Evolutionary conservation across 2,113 vertebrate genomes (phyloP).

Genomic region (Tragelaphus scriptus): DNA sequence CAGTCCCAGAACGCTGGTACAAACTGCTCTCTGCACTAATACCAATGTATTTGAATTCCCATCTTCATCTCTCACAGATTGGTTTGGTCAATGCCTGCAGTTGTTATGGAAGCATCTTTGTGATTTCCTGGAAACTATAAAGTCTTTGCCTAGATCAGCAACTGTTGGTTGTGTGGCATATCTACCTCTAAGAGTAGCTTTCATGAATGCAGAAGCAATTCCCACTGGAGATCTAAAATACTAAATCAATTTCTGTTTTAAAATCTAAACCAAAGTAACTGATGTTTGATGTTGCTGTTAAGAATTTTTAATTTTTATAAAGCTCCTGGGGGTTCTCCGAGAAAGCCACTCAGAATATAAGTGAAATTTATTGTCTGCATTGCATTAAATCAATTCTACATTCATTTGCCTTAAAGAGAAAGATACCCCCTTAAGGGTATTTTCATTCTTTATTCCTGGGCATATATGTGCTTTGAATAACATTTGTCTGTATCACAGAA

Average conservation of each 20-base stretch:
- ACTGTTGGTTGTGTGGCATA: neutral
- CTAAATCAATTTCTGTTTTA: conserved; percentile 63
- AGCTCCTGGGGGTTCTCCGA: neutral
- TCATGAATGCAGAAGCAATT: neutral
- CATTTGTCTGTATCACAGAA: neutral
- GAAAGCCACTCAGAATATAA: conserved; percentile 37
- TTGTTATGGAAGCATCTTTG: conserved; percentile 60
- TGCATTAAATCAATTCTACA: neutral
- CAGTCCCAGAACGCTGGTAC: neutral
- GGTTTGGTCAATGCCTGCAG: conserved; percentile 9
- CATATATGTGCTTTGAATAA: neutral
- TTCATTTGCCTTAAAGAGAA: conserved; percentile 43
- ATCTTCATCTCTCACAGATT: neutral
- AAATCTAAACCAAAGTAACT: conserved; percentile 55
- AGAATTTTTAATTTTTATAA: conserved; percentile 67
- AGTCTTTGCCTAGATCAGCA: conserved; percentile 29
- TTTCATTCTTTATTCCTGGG: neutral
- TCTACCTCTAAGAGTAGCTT: neutral
- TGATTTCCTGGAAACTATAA: conserved; percentile 61
- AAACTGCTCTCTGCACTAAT: conserved; percentile 4
- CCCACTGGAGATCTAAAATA: conserved; percentile 51
- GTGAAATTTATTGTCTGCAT: conserved; percentile 25
- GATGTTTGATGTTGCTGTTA: conserved; percentile 52
- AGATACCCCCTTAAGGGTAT: neutral
- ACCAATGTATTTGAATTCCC: conserved; percentile 13